Percentiles rank a stretch among this genome's conserved stretches.
Conservation (phyloP, 2,797 vertebrate species). For the Cygnus olor region DNA sequence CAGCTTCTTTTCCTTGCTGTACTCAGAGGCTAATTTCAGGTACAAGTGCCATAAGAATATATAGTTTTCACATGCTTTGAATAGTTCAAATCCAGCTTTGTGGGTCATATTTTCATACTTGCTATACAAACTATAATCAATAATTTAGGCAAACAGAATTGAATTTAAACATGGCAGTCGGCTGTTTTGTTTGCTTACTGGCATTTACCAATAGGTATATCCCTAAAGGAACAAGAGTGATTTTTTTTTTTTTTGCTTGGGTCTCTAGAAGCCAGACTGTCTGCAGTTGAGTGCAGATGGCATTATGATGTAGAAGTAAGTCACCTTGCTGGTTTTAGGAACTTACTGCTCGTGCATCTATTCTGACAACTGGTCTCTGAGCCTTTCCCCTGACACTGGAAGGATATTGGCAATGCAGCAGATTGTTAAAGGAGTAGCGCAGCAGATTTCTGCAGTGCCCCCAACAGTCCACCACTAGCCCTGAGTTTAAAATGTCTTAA, state of each 20-base stretch:
- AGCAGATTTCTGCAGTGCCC: neutral
- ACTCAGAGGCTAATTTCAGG: neutral
- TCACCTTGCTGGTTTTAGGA: neutral
- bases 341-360: neutral
- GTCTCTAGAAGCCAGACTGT: neutral
- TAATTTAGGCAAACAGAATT: neutral
- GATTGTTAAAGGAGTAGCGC: neutral
- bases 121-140: neutral
- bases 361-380: neutral
- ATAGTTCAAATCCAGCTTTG: neutral
- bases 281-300: neutral
- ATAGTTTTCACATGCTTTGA: neutral
- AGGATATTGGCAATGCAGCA: neutral
- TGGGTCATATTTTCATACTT: neutral
- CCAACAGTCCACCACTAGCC: neutral
- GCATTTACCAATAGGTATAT: neutral
- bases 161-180: neutral
- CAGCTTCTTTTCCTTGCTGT: neutral
- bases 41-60: neutral
- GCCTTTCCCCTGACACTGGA: neutral
- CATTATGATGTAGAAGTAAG: neutral
- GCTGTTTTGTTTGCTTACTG: neutral
- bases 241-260: fast-evolving
- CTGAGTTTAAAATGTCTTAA: neutral
- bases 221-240: neutral